Evolutionary conservation across 1,140 invertebrate species (phyloP), one percentile per base, ranked within the genome.

Genomic region (Drosophila sechellia): DNA sequence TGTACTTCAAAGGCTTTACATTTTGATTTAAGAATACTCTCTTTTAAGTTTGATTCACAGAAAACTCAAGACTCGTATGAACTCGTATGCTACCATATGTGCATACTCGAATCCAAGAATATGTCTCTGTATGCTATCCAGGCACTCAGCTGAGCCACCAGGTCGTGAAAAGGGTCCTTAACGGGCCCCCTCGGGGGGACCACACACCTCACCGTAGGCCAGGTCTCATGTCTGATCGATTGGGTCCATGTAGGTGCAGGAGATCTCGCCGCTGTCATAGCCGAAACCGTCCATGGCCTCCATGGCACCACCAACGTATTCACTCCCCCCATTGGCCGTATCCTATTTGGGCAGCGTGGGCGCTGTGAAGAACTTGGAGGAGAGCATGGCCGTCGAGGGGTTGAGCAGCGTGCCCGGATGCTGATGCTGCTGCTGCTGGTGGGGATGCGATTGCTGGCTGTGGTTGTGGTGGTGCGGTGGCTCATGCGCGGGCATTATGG

Each of bases 261-360:
- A 91, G 78, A 91, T 91, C 40, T 91, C 90, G 65, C 84, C 81
- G 77, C 86, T 91, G 49, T 85, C 89, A 40, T 91, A 91, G 75
- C 90, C 90, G 77, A 87, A 91, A 81, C 78, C 63, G 37, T 61
- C 81, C 57, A 69, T 71, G 46, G 59, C 66, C 56, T 60, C 55
- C 68, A 56, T 63, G 75, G 64, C 63, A 50, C 64, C 64, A 53
- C 59, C 74, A 76, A 77, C 80, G 35, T 84, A 90, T 71, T 85
- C 77, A 91, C 83, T 73, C 75, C 90, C 90, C 90, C 90, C 90
- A 69, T 75, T 87, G 90, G 90, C 90, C 90, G 90, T 90, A 91
- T 91, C 90, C 90, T 92, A 92, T 92, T 91, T 92, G 77, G 87
- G 90, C 85, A 92, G 72, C 79, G 90, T 92, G 31, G 90, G 90